These are phyloP conservation scores for Trisateles emortualis DNA, from an alignment of 2,888 invertebrate genomes.

Conservation along the genomic window DNA sequence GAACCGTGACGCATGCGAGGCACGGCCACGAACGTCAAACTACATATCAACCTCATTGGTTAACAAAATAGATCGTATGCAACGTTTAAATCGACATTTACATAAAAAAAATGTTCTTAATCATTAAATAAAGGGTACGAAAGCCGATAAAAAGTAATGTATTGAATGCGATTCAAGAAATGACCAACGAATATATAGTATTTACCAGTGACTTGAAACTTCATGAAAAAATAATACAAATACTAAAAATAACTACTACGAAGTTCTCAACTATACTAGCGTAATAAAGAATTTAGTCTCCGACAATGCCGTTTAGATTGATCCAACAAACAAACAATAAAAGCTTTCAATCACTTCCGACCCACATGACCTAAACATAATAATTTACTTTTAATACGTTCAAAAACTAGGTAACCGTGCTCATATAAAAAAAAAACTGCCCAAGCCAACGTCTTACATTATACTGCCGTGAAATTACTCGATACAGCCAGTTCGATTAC, in stretches of 20 bases:
- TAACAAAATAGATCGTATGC: conserved; percentile 37
- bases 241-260: not conserved
- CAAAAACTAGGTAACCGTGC: conserved; percentile 7
- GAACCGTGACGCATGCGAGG: conserved; percentile 78
- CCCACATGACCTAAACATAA: not conserved
- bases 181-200: not conserved
- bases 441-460: conserved; percentile 40
- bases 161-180: not conserved
- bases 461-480: conserved; percentile 46
- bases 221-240: not conserved
- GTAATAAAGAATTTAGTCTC: too few relatives aligned
- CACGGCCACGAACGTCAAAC: conserved; percentile 48
- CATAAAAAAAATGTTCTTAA: conserved; percentile 24
- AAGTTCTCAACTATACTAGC: not conserved
- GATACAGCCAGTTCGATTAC: conserved; percentile 49
- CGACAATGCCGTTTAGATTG: too few relatives aligned
- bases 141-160: conserved; percentile 2
- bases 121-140: conserved; percentile 15
- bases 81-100: conserved; percentile 32
- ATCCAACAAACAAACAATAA: not conserved
- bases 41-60: conserved; percentile 44
- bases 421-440: conserved; percentile 24
- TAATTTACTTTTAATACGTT: conserved; percentile 8
- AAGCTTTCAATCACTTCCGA: not conserved
- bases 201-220: not conserved